These are phyloP conservation scores for Amphiprion ocellaris DNA, from an alignment of 2,113 vertebrate species.

Conservation along the genomic window DNA sequence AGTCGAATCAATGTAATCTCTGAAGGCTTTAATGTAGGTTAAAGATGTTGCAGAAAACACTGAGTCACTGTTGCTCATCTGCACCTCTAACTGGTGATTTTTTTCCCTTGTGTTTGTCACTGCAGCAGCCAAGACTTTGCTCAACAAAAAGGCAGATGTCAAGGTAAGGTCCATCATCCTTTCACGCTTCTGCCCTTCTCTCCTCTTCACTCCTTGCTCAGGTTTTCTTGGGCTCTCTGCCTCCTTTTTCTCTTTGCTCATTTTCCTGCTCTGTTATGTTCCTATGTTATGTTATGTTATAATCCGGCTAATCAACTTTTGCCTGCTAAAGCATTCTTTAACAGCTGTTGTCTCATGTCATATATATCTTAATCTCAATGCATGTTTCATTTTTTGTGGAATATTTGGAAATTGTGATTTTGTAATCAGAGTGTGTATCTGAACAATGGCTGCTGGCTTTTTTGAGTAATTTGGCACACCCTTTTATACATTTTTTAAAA, in stretches of 20 bases:
- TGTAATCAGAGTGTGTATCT: neutral
- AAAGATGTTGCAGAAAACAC: neutral
- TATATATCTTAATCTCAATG: neutral
- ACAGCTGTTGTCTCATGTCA: neutral
- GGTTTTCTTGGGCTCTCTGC: neutral
- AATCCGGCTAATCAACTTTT: neutral
- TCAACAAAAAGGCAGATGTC: conserved; percentile 84
- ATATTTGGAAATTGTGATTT: neutral
- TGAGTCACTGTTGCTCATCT: neutral
- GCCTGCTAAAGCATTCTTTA: neutral
- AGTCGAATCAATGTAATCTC: neutral
- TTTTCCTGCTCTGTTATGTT: neutral
- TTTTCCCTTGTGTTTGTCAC: conserved; percentile 50
- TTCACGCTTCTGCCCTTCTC: neutral
- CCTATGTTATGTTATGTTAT: neutral
- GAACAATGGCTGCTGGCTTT: neutral
- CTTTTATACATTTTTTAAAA: too few relatives aligned
- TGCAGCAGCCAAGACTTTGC: conserved; percentile 81
- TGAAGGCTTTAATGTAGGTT: neutral
- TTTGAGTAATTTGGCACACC: too few relatives aligned
- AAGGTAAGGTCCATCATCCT: conserved; percentile 69
- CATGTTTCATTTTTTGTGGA: conserved; percentile 10
- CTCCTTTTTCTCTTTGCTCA: neutral
- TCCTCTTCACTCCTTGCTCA: neutral
- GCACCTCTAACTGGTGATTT: conserved; percentile 27